Base-by-base conservation (phyloP, 2,888 invertebrate species). In the Pantelozetes paolii region DNA sequence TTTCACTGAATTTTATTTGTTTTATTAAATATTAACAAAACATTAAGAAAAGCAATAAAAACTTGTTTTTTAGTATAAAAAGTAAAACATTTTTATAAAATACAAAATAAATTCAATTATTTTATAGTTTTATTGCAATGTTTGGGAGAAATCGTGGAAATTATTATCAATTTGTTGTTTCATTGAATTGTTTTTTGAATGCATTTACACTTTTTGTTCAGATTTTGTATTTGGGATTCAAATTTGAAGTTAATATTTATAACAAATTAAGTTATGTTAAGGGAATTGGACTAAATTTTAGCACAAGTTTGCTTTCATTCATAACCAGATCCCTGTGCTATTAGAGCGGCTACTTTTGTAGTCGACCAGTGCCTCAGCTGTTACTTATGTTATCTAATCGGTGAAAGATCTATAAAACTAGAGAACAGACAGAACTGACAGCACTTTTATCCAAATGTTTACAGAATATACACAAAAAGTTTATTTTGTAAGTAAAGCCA, bases 371-470 rank as follows among this genome's bases (percentile, higher is more conserved):
- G 69, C 45, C 69, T 69, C 69, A 69, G 69, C 69, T 69, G 69
- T 45, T 69, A 42, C 69, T 42, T 64, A 42, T 69, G 69, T 42
- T 69, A 69, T 69, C 45, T 69, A 69, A 69, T 69, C 69, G 69
- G 57, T 11, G 28, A 57, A 28, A 57, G 23, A 57, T 57, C 57
- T 57, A 28, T 57, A 28, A 57, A 57, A 57, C 9, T 28, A 13
- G 15, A 26, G 28, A 30, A 28, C 57, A 57, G 28, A 28, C 28
- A 57, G 28, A 57, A 57, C 57, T 23, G 57, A 57, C 28, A 50
- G 23, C 28, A 28, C 57, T 57, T 57, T 57, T 28, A 57, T 28
- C 28, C 28, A 57, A 28, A 15, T 26, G 28, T 57, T 57, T 57
- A 28, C 28, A 26, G 18, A 30, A 13, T 26, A 30, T 57, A 13